Evolutionary conservation across 2,888 invertebrate genomes (phyloP).

Genomic region (Camptogramma bilineatum): DNA sequence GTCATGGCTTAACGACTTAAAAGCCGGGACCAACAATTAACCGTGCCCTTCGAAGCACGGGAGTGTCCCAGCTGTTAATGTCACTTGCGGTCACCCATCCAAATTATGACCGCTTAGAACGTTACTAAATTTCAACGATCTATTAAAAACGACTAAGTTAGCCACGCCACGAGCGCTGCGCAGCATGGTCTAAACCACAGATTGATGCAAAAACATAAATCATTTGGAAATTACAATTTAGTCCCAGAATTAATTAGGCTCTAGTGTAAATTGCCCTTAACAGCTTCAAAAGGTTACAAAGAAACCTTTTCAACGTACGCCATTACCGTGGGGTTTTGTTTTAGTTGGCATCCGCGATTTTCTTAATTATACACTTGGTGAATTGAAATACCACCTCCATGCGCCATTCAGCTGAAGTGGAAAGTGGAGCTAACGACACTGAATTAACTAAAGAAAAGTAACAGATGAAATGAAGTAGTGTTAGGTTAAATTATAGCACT

Average conservation of each 20-base stretch:
- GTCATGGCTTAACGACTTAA: no score
- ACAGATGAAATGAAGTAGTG: background rate
- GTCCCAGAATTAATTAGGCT: background rate
- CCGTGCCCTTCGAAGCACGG: no score
- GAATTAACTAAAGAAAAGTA: background rate
- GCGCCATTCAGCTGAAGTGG: slow-evolving; percentile 18
- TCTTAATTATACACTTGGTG: slow-evolving; percentile 64
- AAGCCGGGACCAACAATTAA: no score
- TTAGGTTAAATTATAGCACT: background rate
- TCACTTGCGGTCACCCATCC: no score
- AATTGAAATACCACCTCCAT: slow-evolving; percentile 38
- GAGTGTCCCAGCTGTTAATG: no score
- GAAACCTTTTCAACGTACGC: slow-evolving; percentile 17
- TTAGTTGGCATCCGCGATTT: slow-evolving; percentile 62
- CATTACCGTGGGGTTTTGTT: slow-evolving; percentile 51
- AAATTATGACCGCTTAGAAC: no score
- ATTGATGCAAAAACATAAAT: no score
- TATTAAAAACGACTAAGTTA: no score
- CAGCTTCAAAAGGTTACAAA: slow-evolving; percentile 7
- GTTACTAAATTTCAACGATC: no score
- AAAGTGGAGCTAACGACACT: slow-evolving; percentile 2
- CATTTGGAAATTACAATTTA: background rate
- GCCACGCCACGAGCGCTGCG: no score
- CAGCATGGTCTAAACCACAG: no score
- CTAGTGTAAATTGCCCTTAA: slow-evolving; percentile 3